Percentiles rank a stretch among this genome's conserved stretches.
Evolutionary conservation across 1,140 invertebrate genomes (phyloP).

Genomic region (Drosophila sturtevanti): DNA sequence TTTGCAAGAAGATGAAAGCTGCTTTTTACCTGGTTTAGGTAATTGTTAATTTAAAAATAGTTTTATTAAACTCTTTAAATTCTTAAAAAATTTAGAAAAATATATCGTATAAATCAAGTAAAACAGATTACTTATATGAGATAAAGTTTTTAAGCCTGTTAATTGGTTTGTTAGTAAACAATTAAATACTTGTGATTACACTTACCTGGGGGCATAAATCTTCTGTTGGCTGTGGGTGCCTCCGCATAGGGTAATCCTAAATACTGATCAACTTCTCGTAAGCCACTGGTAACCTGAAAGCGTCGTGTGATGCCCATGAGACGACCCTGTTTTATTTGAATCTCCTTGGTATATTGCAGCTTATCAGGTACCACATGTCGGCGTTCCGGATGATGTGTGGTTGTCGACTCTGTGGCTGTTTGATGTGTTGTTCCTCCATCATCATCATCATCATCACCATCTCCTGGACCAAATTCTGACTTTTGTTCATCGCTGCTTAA

Average conservation of each 20-base stretch:
- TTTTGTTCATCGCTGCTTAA: slow-evolving; percentile 41
- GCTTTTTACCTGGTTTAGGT: too few relatives aligned
- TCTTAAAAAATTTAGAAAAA: too few relatives aligned
- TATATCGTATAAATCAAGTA: too few relatives aligned
- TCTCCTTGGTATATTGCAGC: slow-evolving; percentile 82
- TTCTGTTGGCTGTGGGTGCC: slow-evolving; percentile 90
- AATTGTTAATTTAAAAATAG: too few relatives aligned
- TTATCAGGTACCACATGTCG: slow-evolving; percentile 79
- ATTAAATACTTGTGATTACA: slow-evolving; percentile 2
- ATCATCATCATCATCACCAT: slow-evolving; percentile 12
- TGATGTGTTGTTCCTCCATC: slow-evolving; percentile 33
- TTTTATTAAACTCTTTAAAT: too few relatives aligned
- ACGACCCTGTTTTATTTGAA: slow-evolving; percentile 84
- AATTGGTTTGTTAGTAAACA: too few relatives aligned
- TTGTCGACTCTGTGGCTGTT: slow-evolving; percentile 37
- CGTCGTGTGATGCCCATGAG: slow-evolving; percentile 85
- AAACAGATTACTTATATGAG: too few relatives aligned
- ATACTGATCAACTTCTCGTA: slow-evolving; percentile 86
- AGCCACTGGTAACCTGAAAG: slow-evolving; percentile 83
- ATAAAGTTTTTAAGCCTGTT: too few relatives aligned
- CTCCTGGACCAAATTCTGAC: background rate
- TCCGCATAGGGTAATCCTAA: slow-evolving; percentile 95
- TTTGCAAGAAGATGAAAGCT: too few relatives aligned
- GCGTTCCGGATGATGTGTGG: slow-evolving; percentile 68
- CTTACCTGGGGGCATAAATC: slow-evolving; percentile 93